Evolutionary conservation across 2,888 invertebrate species (phyloP).

Genomic region (Silvanus unidentatus): DNA sequence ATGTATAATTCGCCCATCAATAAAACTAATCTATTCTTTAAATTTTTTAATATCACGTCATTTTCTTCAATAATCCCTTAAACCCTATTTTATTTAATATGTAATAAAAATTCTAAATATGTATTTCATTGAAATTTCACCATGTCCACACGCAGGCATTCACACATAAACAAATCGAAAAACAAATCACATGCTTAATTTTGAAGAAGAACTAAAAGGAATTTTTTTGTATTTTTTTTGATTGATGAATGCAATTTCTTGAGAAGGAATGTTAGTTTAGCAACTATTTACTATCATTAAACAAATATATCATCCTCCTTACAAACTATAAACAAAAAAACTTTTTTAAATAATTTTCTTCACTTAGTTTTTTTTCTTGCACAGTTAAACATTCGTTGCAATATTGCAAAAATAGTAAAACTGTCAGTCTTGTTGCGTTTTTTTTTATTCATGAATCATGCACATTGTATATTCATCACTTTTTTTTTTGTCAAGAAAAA

Average conservation of each 20-base stretch:
- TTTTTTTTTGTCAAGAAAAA: conserved; percentile 12
- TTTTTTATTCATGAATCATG: conserved; percentile 23
- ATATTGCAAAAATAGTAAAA: conserved; percentile 10
- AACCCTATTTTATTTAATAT: too few relatives aligned
- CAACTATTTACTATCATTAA: too few relatives aligned
- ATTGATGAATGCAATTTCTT: too few relatives aligned
- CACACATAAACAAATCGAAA: too few relatives aligned
- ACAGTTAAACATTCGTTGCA: conserved; percentile 15
- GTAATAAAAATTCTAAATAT: too few relatives aligned
- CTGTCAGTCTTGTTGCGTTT: conserved; percentile 32
- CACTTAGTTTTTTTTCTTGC: too few relatives aligned
- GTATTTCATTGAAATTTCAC: background rate
- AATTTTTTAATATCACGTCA: conserved; percentile 1
- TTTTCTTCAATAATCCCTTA: background rate
- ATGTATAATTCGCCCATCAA: background rate
- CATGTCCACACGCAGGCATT: background rate
- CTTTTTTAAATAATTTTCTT: too few relatives aligned
- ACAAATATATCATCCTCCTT: background rate
- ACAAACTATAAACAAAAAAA: too few relatives aligned
- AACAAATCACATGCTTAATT: too few relatives aligned
- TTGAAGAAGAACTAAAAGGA: too few relatives aligned
- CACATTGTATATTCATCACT: conserved; percentile 18
- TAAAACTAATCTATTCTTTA: background rate
- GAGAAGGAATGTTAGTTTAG: too few relatives aligned
- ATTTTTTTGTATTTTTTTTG: too few relatives aligned